Percentiles rank a stretch among this genome's conserved stretches.
phyloP scores from a whole-genome alignment of 1,140 invertebrate species.

The Lucilia cuprina region DNA sequence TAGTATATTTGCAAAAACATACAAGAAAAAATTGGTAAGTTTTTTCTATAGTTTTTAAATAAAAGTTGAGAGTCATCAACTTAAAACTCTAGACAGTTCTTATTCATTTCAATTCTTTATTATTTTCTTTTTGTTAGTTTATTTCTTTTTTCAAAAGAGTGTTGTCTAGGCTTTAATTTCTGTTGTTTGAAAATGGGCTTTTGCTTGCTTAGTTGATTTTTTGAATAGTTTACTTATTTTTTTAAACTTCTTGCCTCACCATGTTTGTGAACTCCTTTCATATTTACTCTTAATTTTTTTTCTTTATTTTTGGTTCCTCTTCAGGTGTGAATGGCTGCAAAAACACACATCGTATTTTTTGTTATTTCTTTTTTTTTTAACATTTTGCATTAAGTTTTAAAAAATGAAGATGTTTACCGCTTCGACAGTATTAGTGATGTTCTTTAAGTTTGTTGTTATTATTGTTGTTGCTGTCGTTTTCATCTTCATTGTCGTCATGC shows the following conservation, averaged over 20 bases:
- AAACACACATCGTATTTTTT: not conserved
- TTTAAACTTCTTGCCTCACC: not conserved
- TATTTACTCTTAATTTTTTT: slow-evolving; percentile 13
- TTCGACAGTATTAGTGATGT: slow-evolving; percentile 30
- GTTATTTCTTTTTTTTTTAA: not conserved
- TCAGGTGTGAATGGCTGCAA: slow-evolving; percentile 34
- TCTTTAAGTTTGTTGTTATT: slow-evolving; percentile 20
- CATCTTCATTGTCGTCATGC: not conserved
- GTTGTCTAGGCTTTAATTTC: not conserved
- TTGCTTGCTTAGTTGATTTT: slow-evolving; percentile 6
- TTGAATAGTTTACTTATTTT: slow-evolving; percentile 13
- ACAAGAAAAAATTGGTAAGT: not conserved
- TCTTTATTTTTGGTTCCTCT: slow-evolving; percentile 6
- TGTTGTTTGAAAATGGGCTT: not conserved
- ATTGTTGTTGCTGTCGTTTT: not conserved
- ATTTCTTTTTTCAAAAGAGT: not conserved
- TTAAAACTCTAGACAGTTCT: not conserved
- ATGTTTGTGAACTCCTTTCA: slow-evolving; percentile 2
- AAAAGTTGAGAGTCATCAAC: slow-evolving; percentile 14
- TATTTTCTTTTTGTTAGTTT: not conserved
- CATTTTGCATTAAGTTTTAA: slow-evolving; percentile 19
- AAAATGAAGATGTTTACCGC: slow-evolving; percentile 38
- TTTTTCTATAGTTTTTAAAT: not conserved
- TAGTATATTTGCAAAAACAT: not conserved
- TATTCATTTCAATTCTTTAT: not conserved